Evolutionary conservation across 2,888 invertebrate genomes (phyloP), one percentile per base, ranked within the genome.

Genomic region (Drosophila falleni): DNA sequence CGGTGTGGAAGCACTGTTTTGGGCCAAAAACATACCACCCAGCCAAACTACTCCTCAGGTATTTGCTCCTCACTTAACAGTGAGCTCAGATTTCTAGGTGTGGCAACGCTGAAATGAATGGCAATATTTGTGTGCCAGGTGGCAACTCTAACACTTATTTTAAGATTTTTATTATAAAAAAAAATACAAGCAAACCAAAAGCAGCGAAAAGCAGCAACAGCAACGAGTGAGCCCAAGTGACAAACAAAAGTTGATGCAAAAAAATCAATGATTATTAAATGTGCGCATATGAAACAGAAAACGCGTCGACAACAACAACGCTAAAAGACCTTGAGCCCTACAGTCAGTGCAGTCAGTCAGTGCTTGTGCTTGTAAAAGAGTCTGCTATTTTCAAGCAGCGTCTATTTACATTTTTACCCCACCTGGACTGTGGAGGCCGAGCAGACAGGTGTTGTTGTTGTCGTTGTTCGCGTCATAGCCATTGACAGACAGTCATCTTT

Each of bases 391-490:
- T 74, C 71, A 56, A 4, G 23, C 23, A 79, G 75, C 80, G 68
- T 73, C 77, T 80, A 75, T 83, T 76, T 78, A 76, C 80, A 80
- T 80, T 83, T 75, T 62, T 67, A 87, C 87, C 89, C 83, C 83
- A 88, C 89, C 83, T 86, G 89, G 89, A 58, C 67, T 68, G 67
- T 26, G 55, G 35, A 33, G 56, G 53, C 29, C 35, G 29, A 61
- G 59, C 82, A 68, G 89, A 84, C 89, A 89, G 84, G 89, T 84
- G 84, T 86, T 86, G 86, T 80, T 80, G 64, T 56, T 70, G 67
- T 59, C 5, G 31, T 33, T 37, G 35, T 53, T 39, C 55, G 70
- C 42, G 59, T 63, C 58, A 54, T 60, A 51, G 39, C 61, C 68
- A 63, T 60, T 63, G 60, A 59, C 61, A 56, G 60, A 59, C 61